Evolutionary conservation across 1,140 invertebrate genomes (phyloP).

Genomic region (Lineus longissimus): DNA sequence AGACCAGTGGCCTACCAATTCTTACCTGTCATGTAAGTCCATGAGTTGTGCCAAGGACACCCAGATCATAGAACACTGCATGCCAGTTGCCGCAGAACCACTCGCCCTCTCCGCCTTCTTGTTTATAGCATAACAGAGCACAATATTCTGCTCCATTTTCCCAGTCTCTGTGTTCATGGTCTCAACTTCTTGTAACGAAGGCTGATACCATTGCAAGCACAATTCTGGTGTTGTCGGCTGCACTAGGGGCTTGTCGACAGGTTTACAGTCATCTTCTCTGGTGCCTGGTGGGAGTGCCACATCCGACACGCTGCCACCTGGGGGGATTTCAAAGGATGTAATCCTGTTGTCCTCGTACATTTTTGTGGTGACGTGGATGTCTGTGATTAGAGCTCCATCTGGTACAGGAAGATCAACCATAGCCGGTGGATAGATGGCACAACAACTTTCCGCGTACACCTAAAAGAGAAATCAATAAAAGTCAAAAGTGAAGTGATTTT

Average conservation of each 20-base stretch:
- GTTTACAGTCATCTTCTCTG: constrained; percentile 19
- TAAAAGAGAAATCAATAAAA: neutral
- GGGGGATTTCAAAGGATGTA: no score
- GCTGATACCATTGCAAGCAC: constrained; percentile 44
- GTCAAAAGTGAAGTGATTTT: neutral
- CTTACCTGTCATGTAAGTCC: constrained; percentile 46
- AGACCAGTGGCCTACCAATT: no score
- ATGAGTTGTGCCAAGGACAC: constrained; percentile 40
- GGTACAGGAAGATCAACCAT: constrained; percentile 19
- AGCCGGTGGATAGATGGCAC: constrained; percentile 38
- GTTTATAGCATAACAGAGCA: constrained; percentile 36
- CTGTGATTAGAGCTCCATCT: constrained; percentile 10
- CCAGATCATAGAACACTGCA: constrained; percentile 31
- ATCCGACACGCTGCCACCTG: neutral
- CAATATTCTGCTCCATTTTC: constrained; percentile 26
- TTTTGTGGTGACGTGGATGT: constrained; percentile 29
- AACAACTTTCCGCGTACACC: constrained; percentile 34
- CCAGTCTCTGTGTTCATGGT: constrained; percentile 25
- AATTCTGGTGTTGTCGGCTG: constrained; percentile 29
- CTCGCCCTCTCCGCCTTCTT: constrained; percentile 21
- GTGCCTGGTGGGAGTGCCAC: constrained; percentile 29
- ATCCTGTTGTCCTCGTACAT: constrained; percentile 22
- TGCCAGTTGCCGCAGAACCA: neutral
- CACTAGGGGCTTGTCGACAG: constrained; percentile 27
- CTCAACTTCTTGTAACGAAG: constrained; percentile 36